Conservation (phyloP, 2,888 invertebrate genomes). For the Kryphioiulus occultus region DNA sequence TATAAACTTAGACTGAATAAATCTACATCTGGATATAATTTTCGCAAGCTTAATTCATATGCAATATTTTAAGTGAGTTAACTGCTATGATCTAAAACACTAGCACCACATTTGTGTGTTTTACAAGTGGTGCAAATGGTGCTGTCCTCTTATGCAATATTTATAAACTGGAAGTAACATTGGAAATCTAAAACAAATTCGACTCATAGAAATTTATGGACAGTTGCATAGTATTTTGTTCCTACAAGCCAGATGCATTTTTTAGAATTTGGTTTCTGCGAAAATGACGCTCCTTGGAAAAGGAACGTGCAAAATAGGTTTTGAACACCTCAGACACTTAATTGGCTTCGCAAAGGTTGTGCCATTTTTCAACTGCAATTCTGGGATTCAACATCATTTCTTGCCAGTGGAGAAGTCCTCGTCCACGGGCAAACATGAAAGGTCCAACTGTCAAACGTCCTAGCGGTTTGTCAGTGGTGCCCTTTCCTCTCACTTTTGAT, state of each 20-base stretch:
- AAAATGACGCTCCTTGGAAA: not conserved
- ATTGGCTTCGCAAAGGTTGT: slow-evolving; percentile 49
- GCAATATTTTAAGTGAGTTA: no score
- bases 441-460: slow-evolving; percentile 52
- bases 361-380: slow-evolving; percentile 52
- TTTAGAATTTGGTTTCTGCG: not conserved
- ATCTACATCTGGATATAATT: no score
- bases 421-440: slow-evolving; percentile 52
- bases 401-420: slow-evolving; percentile 52
- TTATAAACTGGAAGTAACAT: no score
- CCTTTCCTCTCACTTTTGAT: not conserved
- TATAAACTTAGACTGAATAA: no score
- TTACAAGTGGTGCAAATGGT: no score
- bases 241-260: not conserved
- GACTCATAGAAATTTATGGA: no score
- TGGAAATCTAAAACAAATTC: no score
- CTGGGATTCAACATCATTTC: slow-evolving; percentile 54
- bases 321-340: not conserved
- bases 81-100: no score
- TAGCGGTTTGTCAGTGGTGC: not conserved
- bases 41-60: no score
- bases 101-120: no score
- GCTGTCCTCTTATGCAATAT: no score
- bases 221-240: not conserved
- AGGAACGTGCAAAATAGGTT: not conserved